Conservation (phyloP, 2,888 invertebrate genomes). For the Lithodes maja region DNA sequence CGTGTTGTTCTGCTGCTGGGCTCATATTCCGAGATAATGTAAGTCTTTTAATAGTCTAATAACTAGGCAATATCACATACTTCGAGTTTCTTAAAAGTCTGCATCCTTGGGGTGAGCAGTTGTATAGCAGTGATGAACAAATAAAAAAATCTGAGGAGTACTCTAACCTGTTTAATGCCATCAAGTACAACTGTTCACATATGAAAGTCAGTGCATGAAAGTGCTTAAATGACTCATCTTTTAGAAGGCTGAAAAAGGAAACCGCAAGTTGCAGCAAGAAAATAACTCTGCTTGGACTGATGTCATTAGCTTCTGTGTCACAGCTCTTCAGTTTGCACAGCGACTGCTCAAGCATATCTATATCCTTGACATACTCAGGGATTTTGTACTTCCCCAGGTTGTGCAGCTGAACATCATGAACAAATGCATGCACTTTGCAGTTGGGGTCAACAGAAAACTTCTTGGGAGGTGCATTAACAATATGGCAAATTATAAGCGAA, state of each 20-base stretch:
- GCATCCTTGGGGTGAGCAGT: background rate
- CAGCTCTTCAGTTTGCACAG: background rate
- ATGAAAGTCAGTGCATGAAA: background rate
- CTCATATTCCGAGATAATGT: background rate
- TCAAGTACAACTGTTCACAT: slow-evolving; percentile 21
- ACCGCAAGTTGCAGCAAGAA: background rate
- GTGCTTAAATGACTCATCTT: background rate
- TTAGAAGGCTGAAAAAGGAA: background rate
- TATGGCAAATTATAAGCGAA: background rate
- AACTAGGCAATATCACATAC: background rate
- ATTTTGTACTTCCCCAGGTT: background rate
- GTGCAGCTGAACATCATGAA: background rate
- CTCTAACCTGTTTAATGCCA: background rate
- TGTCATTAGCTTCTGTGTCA: background rate
- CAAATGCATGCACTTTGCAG: background rate
- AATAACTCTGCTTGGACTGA: background rate
- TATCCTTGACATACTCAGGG: background rate
- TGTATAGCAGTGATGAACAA: slow-evolving; percentile 15
- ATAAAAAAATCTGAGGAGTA: slow-evolving; percentile 17
- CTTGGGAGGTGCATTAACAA: background rate
- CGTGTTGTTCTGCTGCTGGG: slow-evolving; percentile 8
- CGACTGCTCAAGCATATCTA: background rate
- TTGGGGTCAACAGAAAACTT: slow-evolving; percentile 4
- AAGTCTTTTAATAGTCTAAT: slow-evolving; percentile 8
- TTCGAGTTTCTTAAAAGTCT: slow-evolving; percentile 24